These are phyloP conservation scores for Chiroxiphia lanceolata DNA, from an alignment of 2,797 vertebrate species.

Conservation along the genomic window DNA sequence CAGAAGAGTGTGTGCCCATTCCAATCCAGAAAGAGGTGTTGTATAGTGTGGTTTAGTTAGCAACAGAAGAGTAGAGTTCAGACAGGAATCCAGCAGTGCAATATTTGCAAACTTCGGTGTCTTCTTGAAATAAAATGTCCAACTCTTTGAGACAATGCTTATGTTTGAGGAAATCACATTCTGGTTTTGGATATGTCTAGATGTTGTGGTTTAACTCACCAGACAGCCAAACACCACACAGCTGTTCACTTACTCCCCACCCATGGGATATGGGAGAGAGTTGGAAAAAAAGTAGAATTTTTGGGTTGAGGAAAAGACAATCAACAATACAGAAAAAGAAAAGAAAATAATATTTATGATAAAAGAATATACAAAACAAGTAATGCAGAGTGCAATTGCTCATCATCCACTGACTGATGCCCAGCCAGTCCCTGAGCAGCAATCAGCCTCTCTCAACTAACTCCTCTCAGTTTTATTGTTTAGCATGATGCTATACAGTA, in stretches of 20 bases:
- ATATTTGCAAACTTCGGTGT: not conserved
- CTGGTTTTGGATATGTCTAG: not conserved
- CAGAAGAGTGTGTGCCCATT: not conserved
- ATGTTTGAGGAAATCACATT: not conserved
- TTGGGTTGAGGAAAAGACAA: not conserved
- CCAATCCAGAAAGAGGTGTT: not conserved
- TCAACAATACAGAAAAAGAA: not conserved
- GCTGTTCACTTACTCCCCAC: rapidly evolving
- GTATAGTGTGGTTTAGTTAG: not conserved
- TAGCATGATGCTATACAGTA: no score
- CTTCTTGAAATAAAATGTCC: not conserved
- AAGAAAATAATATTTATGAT: not conserved
- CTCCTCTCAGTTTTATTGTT: not conserved
- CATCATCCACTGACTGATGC: no score
- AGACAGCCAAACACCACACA: not conserved
- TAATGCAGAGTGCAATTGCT: not conserved
- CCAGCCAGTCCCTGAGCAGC: not conserved
- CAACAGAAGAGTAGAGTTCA: not conserved
- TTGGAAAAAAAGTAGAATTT: not conserved
- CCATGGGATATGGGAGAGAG: not conserved
- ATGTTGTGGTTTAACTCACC: not conserved
- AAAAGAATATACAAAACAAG: not conserved
- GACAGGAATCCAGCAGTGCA: not conserved
- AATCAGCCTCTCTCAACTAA: not conserved
- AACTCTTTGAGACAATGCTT: not conserved